Evolutionary conservation across 2,113 vertebrate genomes (phyloP).

Genomic region (Lophotis ruficrista): DNA sequence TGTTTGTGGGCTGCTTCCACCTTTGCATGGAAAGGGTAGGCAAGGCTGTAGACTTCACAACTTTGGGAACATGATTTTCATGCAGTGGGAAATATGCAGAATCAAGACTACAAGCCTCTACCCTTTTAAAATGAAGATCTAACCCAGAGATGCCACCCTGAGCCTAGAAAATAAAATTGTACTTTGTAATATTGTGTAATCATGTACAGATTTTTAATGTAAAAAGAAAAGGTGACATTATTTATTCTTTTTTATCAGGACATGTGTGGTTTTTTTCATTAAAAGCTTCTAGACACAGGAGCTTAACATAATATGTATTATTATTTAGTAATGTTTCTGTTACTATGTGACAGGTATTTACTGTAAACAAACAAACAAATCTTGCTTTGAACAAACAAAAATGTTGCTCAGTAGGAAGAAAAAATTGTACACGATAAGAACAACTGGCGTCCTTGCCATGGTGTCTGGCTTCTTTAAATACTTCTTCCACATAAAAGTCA

Average conservation of each 20-base stretch:
- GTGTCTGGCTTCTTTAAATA: background rate
- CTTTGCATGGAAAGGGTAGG: conserved; percentile 19
- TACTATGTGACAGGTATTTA: conserved; percentile 61
- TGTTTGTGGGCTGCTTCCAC: background rate
- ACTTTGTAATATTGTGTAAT: conserved; percentile 47
- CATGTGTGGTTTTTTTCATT: background rate
- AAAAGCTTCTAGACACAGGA: conserved; percentile 42
- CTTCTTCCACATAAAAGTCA: background rate
- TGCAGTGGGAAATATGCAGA: background rate
- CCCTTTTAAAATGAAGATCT: background rate
- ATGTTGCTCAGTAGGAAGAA: background rate
- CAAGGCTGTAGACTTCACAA: background rate
- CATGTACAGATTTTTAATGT: conserved; percentile 67
- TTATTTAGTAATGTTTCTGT: conserved; percentile 65
- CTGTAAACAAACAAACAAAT: conserved; percentile 28
- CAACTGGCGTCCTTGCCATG: background rate
- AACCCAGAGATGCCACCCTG: conserved; percentile 2
- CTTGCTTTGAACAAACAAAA: conserved; percentile 15
- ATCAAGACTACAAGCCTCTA: background rate
- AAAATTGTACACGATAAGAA: background rate
- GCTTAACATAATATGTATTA: conserved; percentile 30
- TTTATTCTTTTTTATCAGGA: conserved; percentile 73
- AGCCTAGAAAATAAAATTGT: conserved; percentile 1
- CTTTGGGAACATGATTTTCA: background rate
- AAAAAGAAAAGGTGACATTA: conserved; percentile 51